Evolutionary conservation across 2,797 vertebrate genomes (phyloP), one percentile per base, ranked within the genome.

Genomic region (Ibycter americanus): DNA sequence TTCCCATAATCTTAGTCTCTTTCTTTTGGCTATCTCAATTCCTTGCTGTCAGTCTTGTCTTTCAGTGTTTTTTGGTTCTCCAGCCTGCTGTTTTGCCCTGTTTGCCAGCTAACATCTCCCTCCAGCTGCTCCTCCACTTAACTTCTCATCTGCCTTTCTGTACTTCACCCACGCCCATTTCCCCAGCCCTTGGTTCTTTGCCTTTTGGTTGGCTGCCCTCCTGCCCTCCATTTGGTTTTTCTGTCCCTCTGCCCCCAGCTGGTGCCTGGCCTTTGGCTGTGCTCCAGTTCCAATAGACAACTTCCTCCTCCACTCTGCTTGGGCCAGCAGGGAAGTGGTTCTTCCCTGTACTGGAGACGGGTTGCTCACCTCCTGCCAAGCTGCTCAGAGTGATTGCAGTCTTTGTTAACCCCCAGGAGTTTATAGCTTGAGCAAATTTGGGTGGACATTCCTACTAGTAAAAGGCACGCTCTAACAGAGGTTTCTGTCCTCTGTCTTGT

Each of bases 371-470:
- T 76, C 58, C 70, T 38, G 65, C 17, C 11, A 11, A 4, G 56
- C 74, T 31, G 56, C 52, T 40, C 0, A 7, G 40, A 58, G 32
- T 0, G 0, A 1, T 9, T 7, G 25, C 27, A 31, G 31, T 22
- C 51, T 63, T 80, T 3, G 1, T 34, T 68, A 9, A 3, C 21
- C 14, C 4, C 15, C 59, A 21, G 25, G 44, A 38, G 31, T 52
- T 61, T 13, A 6, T 13, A 51, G 6, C 1, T 1, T 7, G 14
- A 5, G 31, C 0, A 1, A 12, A 7, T 49, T 21, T 17, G 38
- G 36, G 40, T 56, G 72, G 32, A 5, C 3, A 0, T 51, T 52
- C 31, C 40, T 47, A 2, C 32, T 36, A 23, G 61, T 40, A 36
- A 82, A 38, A 81, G 31, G 12, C 21, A 13, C 1, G 0, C 46